phyloP scores from a whole-genome alignment of 2,113 vertebrate species.

The Epinephelus moara region DNA sequence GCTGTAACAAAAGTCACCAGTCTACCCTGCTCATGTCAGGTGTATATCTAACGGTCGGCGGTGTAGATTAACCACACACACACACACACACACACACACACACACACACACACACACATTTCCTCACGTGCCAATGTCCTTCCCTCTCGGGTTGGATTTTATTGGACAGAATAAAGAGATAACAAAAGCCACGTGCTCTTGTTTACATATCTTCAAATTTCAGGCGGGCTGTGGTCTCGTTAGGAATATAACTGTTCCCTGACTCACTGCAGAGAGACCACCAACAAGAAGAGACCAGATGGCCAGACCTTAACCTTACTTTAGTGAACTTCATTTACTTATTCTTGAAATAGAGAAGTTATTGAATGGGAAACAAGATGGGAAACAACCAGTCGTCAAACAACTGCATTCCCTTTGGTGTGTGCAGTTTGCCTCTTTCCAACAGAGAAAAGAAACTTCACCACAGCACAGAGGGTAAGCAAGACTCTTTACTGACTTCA shows the following conservation, averaged over 20 bases:
- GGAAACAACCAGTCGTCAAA: constrained; percentile 72
- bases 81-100: background rate
- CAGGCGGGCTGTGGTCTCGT: constrained; percentile 74
- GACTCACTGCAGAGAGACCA: background rate
- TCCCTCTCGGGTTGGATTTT: constrained; percentile 21
- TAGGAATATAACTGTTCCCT: constrained; percentile 9
- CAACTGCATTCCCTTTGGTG: background rate
- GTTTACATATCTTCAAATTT: constrained; percentile 81
- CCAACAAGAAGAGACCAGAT: background rate
- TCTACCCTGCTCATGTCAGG: background rate
- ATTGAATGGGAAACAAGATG: constrained; percentile 53
- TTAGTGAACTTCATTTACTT: no score
- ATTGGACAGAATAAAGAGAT: constrained; percentile 73
- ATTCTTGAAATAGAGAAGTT: background rate
- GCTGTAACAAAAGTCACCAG: background rate
- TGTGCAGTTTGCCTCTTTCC: constrained; percentile 19
- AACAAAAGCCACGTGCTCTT: constrained; percentile 70
- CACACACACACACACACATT: background rate
- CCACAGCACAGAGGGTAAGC: constrained; percentile 66
- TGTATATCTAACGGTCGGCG: constrained; percentile 25
- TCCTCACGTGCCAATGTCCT: constrained; percentile 32
- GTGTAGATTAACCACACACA: background rate
- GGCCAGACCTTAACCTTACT: background rate
- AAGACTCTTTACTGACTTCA: background rate
- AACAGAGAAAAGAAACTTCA: constrained; percentile 30